A percentile compares a stretch with the other conserved stretches of the same genome.
phyloP scores from a whole-genome alignment of 2,797 vertebrate genomes.

The Gallinago stenura region DNA sequence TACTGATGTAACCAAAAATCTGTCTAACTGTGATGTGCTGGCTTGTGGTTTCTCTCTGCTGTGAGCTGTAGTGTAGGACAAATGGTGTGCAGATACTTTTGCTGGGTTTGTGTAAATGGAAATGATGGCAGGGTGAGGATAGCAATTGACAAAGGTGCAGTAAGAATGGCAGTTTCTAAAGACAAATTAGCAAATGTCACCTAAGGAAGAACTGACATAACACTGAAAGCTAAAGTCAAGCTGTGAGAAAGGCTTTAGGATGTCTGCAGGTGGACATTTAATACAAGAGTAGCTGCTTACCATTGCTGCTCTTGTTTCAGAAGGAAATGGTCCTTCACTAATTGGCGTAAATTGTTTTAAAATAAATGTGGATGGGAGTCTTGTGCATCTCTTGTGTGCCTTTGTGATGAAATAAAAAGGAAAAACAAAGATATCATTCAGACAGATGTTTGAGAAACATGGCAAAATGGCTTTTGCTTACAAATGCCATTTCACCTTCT shows the following conservation, averaged over 20 bases:
- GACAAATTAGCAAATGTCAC: slow-evolving; percentile 42
- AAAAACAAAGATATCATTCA: slow-evolving; percentile 34
- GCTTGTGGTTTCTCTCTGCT: background rate
- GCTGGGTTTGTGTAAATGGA: background rate
- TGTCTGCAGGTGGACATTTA: slow-evolving; percentile 64
- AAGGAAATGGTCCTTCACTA: slow-evolving; percentile 66
- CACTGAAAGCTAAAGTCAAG: slow-evolving; percentile 57
- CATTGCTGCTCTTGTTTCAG: slow-evolving; percentile 18
- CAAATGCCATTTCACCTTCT: background rate
- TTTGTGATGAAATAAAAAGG: slow-evolving; percentile 19
- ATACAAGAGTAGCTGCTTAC: slow-evolving; percentile 28
- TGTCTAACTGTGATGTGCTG: background rate
- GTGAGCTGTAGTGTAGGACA: background rate
- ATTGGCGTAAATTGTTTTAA: slow-evolving; percentile 58
- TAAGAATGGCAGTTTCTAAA: background rate
- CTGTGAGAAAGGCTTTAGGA: slow-evolving; percentile 55
- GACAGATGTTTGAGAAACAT: background rate
- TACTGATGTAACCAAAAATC: background rate
- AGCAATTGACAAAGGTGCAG: background rate
- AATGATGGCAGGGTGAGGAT: background rate
- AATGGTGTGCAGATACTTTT: background rate
- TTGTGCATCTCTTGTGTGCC: background rate
- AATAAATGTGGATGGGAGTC: slow-evolving; percentile 41
- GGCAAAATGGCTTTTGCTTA: slow-evolving; percentile 43
- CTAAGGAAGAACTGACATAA: slow-evolving; percentile 35